A percentile compares a stretch with the other conserved stretches of the same genome.
Evolutionary conservation across 2,797 vertebrate genomes (phyloP).

Genomic region (Kryptolebias ocellatus): DNA sequence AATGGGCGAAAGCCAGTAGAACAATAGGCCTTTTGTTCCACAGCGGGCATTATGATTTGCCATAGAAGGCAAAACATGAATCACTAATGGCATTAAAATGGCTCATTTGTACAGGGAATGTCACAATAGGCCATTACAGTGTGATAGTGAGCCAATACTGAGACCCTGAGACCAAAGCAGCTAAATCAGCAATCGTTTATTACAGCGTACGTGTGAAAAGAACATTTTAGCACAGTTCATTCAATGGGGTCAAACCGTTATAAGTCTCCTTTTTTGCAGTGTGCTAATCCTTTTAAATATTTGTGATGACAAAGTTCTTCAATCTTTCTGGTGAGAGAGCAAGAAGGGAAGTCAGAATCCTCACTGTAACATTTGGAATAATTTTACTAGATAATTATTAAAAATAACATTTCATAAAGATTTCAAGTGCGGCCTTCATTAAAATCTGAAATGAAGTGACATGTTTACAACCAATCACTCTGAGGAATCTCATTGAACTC

Average conservation of each 20-base stretch:
- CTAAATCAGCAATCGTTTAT: slow-evolving; percentile 5
- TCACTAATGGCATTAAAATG: slow-evolving; percentile 37
- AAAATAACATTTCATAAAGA: slow-evolving; percentile 58
- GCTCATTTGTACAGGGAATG: not conserved
- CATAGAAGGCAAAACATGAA: slow-evolving; percentile 10
- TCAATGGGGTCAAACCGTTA: not conserved
- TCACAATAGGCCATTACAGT: slow-evolving; percentile 4
- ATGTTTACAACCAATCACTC: slow-evolving; percentile 63
- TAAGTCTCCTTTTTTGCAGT: not conserved
- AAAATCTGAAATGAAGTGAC: slow-evolving; percentile 52
- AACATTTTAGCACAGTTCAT: not conserved
- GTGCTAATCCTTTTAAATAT: not conserved
- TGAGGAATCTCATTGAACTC: slow-evolving; percentile 59
- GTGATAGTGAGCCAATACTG: not conserved
- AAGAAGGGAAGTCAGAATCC: slow-evolving; percentile 2
- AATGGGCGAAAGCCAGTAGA: slow-evolving; percentile 23
- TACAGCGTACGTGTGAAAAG: not conserved
- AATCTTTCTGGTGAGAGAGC: slow-evolving; percentile 6
- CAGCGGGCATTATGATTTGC: slow-evolving; percentile 11
- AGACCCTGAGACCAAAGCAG: slow-evolving; percentile 12
- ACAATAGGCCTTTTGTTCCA: slow-evolving; percentile 10
- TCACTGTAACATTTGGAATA: slow-evolving; percentile 20
- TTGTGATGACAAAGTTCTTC: not conserved
- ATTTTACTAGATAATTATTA: slow-evolving; percentile 41
- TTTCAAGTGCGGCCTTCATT: slow-evolving; percentile 56